Conservation (phyloP, 2,888 invertebrate species). For the Synanthedon myopaeformis region DNA sequence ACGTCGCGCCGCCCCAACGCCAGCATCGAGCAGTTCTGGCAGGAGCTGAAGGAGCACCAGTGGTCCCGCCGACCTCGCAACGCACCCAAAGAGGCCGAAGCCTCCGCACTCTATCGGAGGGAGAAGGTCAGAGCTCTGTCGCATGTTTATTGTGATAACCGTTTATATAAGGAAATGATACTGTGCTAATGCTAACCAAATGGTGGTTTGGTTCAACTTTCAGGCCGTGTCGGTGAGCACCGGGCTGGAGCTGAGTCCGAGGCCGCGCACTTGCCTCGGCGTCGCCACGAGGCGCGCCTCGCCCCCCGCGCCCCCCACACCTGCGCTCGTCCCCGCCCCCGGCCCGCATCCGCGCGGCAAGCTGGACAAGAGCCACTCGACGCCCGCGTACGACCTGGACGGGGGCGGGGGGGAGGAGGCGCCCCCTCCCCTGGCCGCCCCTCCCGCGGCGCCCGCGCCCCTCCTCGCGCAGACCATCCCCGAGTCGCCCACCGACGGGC, state of each 20-base stretch:
- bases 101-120: conserved; percentile 72
- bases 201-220: background rate
- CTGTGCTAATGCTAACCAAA: no score
- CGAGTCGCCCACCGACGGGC: conserved; percentile 31
- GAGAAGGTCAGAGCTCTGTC: conserved; percentile 67
- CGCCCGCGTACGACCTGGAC: conserved; percentile 81
- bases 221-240: conserved; percentile 81
- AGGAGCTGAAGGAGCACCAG: conserved; percentile 74
- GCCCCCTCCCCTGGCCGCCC: conserved; percentile 7
- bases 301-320: conserved; percentile 16
- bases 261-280: conserved; percentile 76
- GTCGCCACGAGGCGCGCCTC: conserved; percentile 30
- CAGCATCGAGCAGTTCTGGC: conserved; percentile 81
- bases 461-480: conserved; percentile 38
- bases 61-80: conserved; percentile 33
- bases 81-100: conserved; percentile 34
- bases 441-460: conserved; percentile 10
- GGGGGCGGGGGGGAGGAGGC: conserved; percentile 22
- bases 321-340: conserved; percentile 4
- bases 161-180: no score
- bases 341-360: conserved; percentile 31
- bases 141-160: no score
- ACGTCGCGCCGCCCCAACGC: conserved; percentile 72
- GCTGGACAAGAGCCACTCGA: conserved; percentile 84
- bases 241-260: conserved; percentile 76